These are phyloP conservation scores for Anoura caudifer DNA, from an alignment of 2,113 vertebrate species.

Conservation along the genomic window DNA sequence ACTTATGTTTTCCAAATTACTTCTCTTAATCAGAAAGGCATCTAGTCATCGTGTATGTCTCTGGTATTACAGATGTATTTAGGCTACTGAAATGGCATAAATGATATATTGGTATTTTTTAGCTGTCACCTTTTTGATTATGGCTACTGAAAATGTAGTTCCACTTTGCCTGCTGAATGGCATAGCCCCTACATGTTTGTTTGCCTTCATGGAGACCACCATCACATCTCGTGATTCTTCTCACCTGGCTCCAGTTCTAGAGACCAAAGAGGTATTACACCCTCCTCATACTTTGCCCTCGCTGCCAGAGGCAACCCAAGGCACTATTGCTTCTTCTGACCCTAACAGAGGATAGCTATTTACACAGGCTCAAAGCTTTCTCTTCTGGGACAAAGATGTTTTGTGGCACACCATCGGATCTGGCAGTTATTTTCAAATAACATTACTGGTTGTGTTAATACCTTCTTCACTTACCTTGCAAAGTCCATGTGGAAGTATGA, in stretches of 20 bases:
- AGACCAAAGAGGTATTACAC: background rate
- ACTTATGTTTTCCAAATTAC: background rate
- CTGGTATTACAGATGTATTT: background rate
- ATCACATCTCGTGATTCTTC: background rate
- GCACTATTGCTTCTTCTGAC: background rate
- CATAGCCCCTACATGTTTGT: background rate
- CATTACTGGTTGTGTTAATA: background rate
- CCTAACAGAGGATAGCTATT: background rate
- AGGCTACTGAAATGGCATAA: background rate
- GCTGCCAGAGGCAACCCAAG: background rate
- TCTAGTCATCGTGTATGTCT: background rate
- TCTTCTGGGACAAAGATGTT: background rate
- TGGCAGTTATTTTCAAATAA: background rate
- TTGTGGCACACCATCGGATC: background rate
- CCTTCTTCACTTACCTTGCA: background rate
- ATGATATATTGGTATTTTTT: background rate
- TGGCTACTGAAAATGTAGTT: background rate
- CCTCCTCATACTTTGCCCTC: background rate
- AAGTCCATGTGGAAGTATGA: background rate
- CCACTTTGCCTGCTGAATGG: background rate
- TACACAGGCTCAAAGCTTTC: background rate
- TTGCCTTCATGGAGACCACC: background rate
- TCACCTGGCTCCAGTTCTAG: background rate
- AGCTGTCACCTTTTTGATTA: background rate
- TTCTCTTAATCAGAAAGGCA: slow-evolving; percentile 1